A percentile compares a stretch with the other conserved stretches of the same genome.
These are phyloP conservation scores for Tadarida brasiliensis DNA, from an alignment of 2,797 vertebrate genomes.

Conservation along the genomic window DNA sequence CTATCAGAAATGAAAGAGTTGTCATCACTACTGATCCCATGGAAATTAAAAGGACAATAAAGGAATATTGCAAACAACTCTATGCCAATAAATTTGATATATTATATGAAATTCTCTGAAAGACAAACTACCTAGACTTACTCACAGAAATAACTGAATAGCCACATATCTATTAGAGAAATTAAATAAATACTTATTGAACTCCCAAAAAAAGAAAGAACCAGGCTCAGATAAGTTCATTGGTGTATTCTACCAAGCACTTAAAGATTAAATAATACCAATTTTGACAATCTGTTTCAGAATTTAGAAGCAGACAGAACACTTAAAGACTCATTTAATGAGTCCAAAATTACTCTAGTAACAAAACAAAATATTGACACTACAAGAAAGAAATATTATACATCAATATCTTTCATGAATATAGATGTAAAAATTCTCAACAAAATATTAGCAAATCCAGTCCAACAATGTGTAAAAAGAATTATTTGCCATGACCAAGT, in stretches of 20 bases:
- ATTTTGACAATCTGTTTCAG: background rate
- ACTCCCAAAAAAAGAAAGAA: background rate
- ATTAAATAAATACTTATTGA: background rate
- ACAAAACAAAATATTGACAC: background rate
- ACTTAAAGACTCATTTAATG: background rate
- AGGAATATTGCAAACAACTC: background rate
- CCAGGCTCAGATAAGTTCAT: background rate
- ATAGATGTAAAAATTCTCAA: background rate
- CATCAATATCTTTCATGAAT: background rate
- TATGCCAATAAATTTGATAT: background rate
- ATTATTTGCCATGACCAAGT: background rate
- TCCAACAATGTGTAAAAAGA: background rate
- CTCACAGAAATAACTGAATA: background rate
- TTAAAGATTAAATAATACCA: background rate
- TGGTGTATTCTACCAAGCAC: background rate
- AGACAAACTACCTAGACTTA: background rate
- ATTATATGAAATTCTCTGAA: background rate
- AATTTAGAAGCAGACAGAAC: background rate
- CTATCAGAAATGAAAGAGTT: background rate
- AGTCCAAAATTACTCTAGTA: background rate
- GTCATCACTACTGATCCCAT: background rate
- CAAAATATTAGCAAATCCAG: background rate
- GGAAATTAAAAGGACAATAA: background rate
- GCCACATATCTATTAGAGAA: background rate
- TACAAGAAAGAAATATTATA: background rate